Percentiles rank a stretch among this genome's conserved stretches.
Conservation (phyloP, 2,797 vertebrate genomes). For the Lacerta bilineata region DNA sequence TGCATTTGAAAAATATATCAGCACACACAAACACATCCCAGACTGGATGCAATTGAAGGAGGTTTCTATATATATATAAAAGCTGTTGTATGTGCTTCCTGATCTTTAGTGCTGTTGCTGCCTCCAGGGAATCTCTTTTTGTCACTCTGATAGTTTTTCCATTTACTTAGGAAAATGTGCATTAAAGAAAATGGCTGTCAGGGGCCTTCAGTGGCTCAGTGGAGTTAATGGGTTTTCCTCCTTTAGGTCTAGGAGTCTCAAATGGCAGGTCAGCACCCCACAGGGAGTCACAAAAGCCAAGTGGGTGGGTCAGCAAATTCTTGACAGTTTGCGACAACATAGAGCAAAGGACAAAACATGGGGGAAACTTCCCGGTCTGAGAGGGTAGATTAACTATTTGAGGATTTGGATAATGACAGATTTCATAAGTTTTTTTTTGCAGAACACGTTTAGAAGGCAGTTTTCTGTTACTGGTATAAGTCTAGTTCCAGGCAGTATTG, state of each 20-base stretch:
- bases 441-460: neutral
- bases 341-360: constrained; percentile 24
- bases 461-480: neutral
- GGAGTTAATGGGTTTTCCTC: constrained; percentile 41
- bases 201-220: constrained; percentile 35
- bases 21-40: too few relatives aligned
- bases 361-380: neutral
- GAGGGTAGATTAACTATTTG: neutral
- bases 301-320: constrained; percentile 29
- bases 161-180: constrained; percentile 57
- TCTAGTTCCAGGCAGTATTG: neutral
- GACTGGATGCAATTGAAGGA: constrained; percentile 8
- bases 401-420: neutral
- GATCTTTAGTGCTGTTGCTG: constrained; percentile 14
- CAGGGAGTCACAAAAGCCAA: constrained; percentile 35
- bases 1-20: neutral
- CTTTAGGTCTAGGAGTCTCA: constrained; percentile 32
- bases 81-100: constrained; percentile 16
- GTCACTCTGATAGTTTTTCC: constrained; percentile 57
- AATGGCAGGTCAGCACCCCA: constrained; percentile 34
- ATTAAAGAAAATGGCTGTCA: constrained; percentile 51
- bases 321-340: constrained; percentile 31
- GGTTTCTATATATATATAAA: neutral
- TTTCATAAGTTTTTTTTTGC: neutral
- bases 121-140: constrained; percentile 48